Conservation (phyloP, 2,797 vertebrate genomes). For the Molothrus aeneus region DNA sequence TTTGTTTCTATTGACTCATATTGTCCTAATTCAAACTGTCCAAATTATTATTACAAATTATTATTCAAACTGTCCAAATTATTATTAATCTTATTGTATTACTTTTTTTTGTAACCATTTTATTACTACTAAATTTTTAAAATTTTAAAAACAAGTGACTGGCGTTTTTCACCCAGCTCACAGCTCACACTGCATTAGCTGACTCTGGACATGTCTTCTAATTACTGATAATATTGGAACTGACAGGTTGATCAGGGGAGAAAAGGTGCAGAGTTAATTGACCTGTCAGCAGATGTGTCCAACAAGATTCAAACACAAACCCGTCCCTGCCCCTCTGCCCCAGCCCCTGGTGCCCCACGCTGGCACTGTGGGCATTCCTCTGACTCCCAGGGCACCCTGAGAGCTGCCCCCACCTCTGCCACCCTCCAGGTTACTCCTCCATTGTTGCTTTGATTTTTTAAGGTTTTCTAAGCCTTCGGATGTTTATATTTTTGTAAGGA, state of each 20-base stretch:
- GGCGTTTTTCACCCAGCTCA: background rate
- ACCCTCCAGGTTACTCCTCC: fast-evolving
- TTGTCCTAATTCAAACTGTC: too few relatives aligned
- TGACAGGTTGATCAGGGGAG: background rate
- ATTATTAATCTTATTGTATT: too few relatives aligned
- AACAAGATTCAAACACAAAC: background rate
- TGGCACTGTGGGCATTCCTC: background rate
- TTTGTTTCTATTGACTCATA: too few relatives aligned
- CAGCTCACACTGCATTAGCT: background rate
- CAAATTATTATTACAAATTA: too few relatives aligned
- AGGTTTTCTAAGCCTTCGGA: too few relatives aligned
- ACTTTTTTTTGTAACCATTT: too few relatives aligned
- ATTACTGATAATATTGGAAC: background rate
- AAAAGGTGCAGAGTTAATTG: background rate
- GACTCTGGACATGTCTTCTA: background rate
- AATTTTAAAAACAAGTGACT: too few relatives aligned
- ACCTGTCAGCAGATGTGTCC: background rate
- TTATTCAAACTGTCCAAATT: too few relatives aligned
- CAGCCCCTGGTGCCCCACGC: fast-evolving
- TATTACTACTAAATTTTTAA: too few relatives aligned
- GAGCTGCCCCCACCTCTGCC: conserved; percentile 48
- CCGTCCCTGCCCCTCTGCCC: background rate
- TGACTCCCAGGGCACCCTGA: conserved; percentile 76
- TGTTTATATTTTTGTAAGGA: too few relatives aligned
- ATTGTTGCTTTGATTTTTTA: too few relatives aligned